These are phyloP conservation scores for Sterrhoptilus dennistouni DNA, from an alignment of 2,113 vertebrate species.

Conservation along the genomic window DNA sequence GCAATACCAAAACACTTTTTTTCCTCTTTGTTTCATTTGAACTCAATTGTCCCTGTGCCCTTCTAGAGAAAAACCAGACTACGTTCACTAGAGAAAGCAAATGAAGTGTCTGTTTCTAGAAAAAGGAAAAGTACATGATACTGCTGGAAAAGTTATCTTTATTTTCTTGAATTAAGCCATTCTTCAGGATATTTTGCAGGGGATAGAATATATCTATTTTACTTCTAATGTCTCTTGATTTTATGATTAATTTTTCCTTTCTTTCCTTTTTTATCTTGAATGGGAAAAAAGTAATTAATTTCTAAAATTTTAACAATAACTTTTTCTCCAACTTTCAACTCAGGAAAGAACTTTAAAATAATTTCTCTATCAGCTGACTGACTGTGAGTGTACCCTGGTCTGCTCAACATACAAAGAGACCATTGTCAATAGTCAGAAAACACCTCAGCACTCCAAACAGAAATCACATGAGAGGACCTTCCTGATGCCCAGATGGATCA, in stretches of 20 bases:
- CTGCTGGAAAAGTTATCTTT: background rate
- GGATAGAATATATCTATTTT: background rate
- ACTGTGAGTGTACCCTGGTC: background rate
- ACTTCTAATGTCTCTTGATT: background rate
- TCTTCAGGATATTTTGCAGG: background rate
- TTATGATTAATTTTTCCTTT: background rate
- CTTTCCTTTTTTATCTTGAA: background rate
- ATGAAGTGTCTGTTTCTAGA: background rate
- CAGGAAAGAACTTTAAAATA: background rate
- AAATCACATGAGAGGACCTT: conserved; percentile 27
- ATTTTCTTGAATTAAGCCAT: background rate
- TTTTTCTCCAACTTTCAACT: background rate
- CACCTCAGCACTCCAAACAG: background rate
- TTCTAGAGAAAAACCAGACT: background rate
- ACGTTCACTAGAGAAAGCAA: background rate
- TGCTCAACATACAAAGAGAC: background rate
- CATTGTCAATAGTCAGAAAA: background rate
- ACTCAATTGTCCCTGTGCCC: background rate
- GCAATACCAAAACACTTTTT: background rate
- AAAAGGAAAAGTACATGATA: background rate
- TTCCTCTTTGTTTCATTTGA: background rate
- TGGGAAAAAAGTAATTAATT: background rate
- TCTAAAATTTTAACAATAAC: background rate
- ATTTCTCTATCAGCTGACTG: conserved; percentile 7
- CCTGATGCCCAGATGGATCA: background rate